A percentile compares a stretch with the other conserved stretches of the same genome.
These are phyloP conservation scores for Diplazon laetatorius DNA, from an alignment of 2,888 invertebrate species.

Conservation along the genomic window DNA sequence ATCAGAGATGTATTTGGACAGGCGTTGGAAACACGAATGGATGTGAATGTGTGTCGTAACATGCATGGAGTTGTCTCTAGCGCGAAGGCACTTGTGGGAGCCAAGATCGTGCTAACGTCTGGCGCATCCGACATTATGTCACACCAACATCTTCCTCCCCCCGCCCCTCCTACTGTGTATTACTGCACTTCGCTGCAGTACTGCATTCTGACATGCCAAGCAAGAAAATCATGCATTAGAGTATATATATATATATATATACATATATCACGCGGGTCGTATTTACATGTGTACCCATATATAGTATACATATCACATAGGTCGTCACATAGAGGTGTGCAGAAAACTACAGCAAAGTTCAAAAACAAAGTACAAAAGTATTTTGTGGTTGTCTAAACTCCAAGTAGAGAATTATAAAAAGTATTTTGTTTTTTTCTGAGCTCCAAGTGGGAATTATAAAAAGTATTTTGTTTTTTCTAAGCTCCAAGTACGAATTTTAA, in stretches of 20 bases:
- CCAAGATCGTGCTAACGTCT: conserved; percentile 50
- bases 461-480: too few species aligned
- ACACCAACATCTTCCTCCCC: conserved; percentile 44
- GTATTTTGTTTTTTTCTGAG: too few species aligned
- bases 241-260: conserved; percentile 32
- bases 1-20: background rate
- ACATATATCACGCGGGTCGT: background rate
- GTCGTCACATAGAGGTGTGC: background rate
- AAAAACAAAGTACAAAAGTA: too few species aligned
- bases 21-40: background rate
- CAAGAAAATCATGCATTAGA: conserved; percentile 33
- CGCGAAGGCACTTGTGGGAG: conserved; percentile 35
- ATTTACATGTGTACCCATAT: background rate
- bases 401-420: too few species aligned
- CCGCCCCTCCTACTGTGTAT: conserved; percentile 6
- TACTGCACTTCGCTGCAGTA: conserved; percentile 43
- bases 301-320: conserved; percentile 7
- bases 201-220: conserved; percentile 28
- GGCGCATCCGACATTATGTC: conserved; percentile 55
- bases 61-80: conserved; percentile 13
- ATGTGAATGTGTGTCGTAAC: background rate
- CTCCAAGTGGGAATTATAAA: too few species aligned
- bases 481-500: too few species aligned
- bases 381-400: too few species aligned
- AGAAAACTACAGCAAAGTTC: conserved; percentile 2